Evolutionary conservation across 2,113 vertebrate species (phyloP), one percentile per base, ranked within the genome.

Genomic region (Onychorhynchus coronatus): DNA sequence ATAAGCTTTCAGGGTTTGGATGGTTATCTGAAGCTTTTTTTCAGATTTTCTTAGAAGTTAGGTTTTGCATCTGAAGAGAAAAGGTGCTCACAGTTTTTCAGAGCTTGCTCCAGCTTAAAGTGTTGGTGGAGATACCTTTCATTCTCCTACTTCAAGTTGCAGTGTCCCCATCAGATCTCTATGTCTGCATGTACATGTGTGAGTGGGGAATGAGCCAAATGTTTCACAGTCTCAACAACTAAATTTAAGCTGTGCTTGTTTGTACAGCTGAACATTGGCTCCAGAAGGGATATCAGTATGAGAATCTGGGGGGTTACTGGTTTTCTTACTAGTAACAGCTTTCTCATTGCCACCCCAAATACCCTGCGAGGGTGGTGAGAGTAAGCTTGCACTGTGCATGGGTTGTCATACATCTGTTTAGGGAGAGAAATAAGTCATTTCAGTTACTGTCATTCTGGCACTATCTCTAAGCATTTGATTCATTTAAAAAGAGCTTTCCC

Each of bases 181-280:
- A 1, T 41, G 28, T 74, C 68, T 84, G 42, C 47, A 11, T 23
- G 44, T 23, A 24, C 41, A 58, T 1, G 4, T 42, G 52, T 58
- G 67, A 95, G 42, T 18, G 63, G 62, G 41, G 87, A 86, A 89
- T 15, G 63, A 89, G 78, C 74, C 74, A 93, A 90, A 73, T 15
- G 20, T 70, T 91, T 91, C 79, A 67, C 47, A 56, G 76, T 39
- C 72, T 85, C 41, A 2, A 35, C 55, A 84, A 87, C 56, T 92
- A 95, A 86, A 93, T 89, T 95, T 95, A 91, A 95, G 56, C 56
- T 78, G 80, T 77, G 27, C 37, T 91, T 96, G 94, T 96, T 97
- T 96, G 68, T 73, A 62, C 91, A 94, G 95, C 85, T 95, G 91
- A 97, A 33, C 49, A 11, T 28, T 80, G 82, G 59, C 72, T 95